These are phyloP conservation scores for Tethya wilhelma DNA, from an alignment of 37 sponge, comb jelly and placozoan species.

Conservation along the genomic window DNA sequence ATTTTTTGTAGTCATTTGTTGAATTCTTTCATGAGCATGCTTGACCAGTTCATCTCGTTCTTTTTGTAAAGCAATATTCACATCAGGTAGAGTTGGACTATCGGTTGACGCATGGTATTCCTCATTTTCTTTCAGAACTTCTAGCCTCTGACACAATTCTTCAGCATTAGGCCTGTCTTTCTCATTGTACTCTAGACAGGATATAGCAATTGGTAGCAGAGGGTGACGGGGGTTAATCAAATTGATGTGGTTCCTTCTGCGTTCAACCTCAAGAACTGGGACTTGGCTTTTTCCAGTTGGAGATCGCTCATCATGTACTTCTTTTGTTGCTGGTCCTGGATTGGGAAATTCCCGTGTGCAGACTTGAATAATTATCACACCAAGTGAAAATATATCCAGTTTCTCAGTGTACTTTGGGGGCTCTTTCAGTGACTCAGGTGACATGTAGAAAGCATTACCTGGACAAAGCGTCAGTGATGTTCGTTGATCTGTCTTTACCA, in stretches of 20 bases:
- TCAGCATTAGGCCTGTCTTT: not conserved
- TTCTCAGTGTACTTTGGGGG: not conserved
- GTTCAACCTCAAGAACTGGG: not conserved
- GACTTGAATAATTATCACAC: too few relatives aligned
- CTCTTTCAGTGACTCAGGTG: not conserved
- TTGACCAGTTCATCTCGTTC: not conserved
- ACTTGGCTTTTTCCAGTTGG: not conserved
- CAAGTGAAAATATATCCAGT: not conserved
- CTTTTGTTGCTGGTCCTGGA: too few relatives aligned
- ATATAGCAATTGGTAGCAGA: conserved; percentile 9
- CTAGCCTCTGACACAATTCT: not conserved
- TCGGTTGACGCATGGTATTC: not conserved
- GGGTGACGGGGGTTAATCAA: not conserved
- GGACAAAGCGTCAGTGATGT: not conserved
- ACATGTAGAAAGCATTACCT: not conserved
- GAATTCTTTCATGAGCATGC: not conserved
- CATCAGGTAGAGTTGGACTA: not conserved
- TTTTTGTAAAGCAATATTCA: not conserved
- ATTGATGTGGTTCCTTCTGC: conserved; percentile 1
- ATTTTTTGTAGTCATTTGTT: not conserved
- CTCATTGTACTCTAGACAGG: conserved; percentile 8
- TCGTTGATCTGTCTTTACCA: too few relatives aligned
- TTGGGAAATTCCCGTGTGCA: not conserved
- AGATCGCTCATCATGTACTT: not conserved
- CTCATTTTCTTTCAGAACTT: not conserved